These are phyloP conservation scores for Petaurus breviceps DNA, from an alignment of 2,113 vertebrate species.

Conservation along the genomic window DNA sequence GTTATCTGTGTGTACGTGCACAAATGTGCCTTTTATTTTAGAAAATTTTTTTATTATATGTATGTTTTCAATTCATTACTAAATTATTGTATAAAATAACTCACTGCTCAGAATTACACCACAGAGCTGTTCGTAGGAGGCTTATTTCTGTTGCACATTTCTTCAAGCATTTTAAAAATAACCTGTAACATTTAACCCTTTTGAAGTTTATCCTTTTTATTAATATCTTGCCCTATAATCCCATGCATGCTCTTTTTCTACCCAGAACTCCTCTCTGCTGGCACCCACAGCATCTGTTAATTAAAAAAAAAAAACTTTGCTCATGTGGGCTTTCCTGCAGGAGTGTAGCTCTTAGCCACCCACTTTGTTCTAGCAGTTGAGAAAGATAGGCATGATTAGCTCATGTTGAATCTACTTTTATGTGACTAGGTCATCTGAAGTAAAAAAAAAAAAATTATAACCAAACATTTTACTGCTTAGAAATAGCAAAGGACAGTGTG, in stretches of 20 bases:
- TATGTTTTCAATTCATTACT: conserved; percentile 58
- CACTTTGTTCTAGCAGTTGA: conserved; percentile 39
- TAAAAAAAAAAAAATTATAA: conserved; percentile 28
- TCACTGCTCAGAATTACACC: conserved; percentile 40
- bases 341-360: conserved; percentile 18
- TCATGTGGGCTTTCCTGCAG: conserved; percentile 24
- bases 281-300: conserved; percentile 47
- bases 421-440: conserved; percentile 26
- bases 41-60: conserved; percentile 50
- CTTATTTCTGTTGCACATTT: conserved; percentile 65
- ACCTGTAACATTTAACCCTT: conserved; percentile 62
- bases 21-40: conserved; percentile 44
- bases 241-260: conserved; percentile 61
- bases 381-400: conserved; percentile 37
- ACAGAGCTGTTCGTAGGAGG: conserved; percentile 46
- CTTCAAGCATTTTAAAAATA: conserved; percentile 68
- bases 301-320: not conserved
- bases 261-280: conserved; percentile 67
- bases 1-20: conserved; percentile 74
- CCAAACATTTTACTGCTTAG: conserved; percentile 48
- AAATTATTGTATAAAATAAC: conserved; percentile 59
- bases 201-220: conserved; percentile 69
- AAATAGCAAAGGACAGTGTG: conserved; percentile 42
- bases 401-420: conserved; percentile 16
- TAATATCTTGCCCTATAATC: conserved; percentile 67